Conservation (phyloP, 1,140 invertebrate species). For the Epicauta chinensis region DNA sequence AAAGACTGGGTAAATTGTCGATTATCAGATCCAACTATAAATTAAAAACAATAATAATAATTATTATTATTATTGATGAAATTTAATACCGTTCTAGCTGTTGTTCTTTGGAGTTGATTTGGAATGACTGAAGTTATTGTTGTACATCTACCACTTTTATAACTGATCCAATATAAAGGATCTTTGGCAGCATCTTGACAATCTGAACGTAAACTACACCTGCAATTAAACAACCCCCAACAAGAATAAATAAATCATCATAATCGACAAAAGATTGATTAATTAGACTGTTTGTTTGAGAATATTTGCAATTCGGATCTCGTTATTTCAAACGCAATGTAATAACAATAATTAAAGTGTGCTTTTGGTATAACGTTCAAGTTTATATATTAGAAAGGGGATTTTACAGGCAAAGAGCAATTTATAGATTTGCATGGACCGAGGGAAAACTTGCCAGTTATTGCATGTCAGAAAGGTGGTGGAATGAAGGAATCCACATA, state of each 20-base stretch:
- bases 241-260: too few relatives aligned
- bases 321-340: background rate
- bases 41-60: background rate
- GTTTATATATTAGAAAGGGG: background rate
- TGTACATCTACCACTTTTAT: constrained; percentile 91
- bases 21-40: constrained; percentile 76
- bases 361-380: background rate
- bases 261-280: too few relatives aligned
- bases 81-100: constrained; percentile 68
- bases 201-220: constrained; percentile 82
- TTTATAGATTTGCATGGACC: constrained; percentile 19
- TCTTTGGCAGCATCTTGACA: constrained; percentile 90
- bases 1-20: constrained; percentile 84
- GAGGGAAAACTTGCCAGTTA: constrained; percentile 16
- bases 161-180: constrained; percentile 92
- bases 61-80: background rate
- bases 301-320: too few relatives aligned
- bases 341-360: background rate
- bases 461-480: constrained; percentile 21
- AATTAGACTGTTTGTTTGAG: too few relatives aligned
- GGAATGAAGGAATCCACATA: constrained; percentile 25
- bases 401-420: constrained; percentile 12
- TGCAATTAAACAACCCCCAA: constrained; percentile 34
- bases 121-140: constrained; percentile 90
- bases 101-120: constrained; percentile 86